Evolutionary conservation across 2,113 vertebrate genomes (phyloP).

Genomic region (Chunga burmeisteri): DNA sequence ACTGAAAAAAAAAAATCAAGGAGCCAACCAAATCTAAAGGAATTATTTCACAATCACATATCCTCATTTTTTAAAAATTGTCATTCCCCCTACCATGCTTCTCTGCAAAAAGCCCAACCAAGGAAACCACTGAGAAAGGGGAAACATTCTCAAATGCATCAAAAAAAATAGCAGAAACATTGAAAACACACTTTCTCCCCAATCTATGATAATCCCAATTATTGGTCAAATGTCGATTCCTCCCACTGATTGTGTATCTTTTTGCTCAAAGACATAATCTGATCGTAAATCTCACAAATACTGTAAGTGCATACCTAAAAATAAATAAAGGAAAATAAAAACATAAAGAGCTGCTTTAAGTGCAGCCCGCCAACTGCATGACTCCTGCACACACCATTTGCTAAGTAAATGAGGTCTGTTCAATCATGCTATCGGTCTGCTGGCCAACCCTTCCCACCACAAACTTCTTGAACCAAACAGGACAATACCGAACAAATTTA

Average conservation of each 20-base stretch:
- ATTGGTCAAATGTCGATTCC: background rate
- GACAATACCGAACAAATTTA: background rate
- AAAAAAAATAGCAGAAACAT: background rate
- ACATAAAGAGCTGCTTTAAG: background rate
- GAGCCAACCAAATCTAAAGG: background rate
- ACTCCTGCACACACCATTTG: background rate
- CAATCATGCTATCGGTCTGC: background rate
- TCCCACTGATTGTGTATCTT: background rate
- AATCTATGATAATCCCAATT: background rate
- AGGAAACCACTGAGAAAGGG: background rate
- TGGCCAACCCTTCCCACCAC: background rate
- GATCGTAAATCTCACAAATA: background rate
- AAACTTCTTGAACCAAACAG: background rate
- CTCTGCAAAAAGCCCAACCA: background rate
- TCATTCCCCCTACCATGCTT: background rate
- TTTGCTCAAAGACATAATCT: background rate
- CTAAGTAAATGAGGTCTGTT: background rate
- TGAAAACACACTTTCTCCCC: background rate
- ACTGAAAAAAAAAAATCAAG: background rate
- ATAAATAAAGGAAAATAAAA: constrained; percentile 31
- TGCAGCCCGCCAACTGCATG: background rate
- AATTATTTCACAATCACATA: background rate
- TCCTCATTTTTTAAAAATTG: background rate
- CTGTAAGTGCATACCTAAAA: background rate
- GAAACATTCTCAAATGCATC: background rate